These are phyloP conservation scores for Drosophila maculinotata DNA, from an alignment of 2,888 invertebrate species.

Conservation along the genomic window DNA sequence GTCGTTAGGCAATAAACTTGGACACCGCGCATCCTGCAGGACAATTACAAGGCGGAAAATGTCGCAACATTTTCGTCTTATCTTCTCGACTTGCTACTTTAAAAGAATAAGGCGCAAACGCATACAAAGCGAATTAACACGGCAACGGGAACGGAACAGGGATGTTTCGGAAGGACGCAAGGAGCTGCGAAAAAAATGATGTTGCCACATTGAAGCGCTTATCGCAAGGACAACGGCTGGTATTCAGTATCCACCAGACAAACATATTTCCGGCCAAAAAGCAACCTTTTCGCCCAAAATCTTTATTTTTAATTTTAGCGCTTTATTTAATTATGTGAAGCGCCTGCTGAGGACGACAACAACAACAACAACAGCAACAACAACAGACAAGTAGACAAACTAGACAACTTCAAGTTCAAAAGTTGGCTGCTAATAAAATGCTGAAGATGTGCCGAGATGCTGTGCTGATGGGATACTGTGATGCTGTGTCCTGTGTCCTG, in stretches of 20 bases:
- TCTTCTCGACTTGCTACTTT: constrained; percentile 55
- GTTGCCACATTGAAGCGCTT: constrained; percentile 52
- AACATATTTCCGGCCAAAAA: constrained; percentile 62
- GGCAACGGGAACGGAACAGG: constrained; percentile 1
- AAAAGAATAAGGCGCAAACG: constrained; percentile 56
- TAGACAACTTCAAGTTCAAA: constrained; percentile 69
- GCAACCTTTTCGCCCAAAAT: constrained; percentile 52
- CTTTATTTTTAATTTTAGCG: constrained; percentile 82
- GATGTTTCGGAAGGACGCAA: constrained; percentile 3
- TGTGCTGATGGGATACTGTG: too few relatives aligned
- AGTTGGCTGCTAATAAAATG: constrained; percentile 66
- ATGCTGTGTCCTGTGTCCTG: constrained; percentile 19
- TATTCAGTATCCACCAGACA: constrained; percentile 49
- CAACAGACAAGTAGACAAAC: constrained; percentile 16
- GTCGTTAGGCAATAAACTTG: constrained; percentile 84
- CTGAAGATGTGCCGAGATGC: constrained; percentile 50
- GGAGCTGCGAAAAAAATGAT: constrained; percentile 27
- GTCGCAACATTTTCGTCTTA: constrained; percentile 75
- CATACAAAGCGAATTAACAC: constrained; percentile 71
- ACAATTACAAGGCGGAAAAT: constrained; percentile 74
- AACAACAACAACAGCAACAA: constrained; percentile 48
- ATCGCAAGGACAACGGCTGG: constrained; percentile 33
- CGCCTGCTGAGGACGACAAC: constrained; percentile 58
- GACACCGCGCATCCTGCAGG: constrained; percentile 68
- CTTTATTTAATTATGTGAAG: constrained; percentile 82